Evolutionary conservation across 2,888 invertebrate genomes (phyloP).

Genomic region (Ellobium chinense): DNA sequence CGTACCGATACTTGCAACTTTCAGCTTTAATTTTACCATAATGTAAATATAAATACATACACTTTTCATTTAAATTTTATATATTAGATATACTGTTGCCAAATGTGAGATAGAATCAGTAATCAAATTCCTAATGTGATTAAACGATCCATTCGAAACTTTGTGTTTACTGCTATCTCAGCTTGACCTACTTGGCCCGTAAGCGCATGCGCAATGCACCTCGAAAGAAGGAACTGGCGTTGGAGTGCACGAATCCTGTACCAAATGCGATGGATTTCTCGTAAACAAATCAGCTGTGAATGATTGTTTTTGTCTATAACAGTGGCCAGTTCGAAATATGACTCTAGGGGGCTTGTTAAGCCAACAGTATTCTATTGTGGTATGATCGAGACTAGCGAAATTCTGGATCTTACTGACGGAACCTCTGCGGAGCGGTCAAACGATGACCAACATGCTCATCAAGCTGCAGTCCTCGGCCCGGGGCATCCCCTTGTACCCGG

Average conservation of each 20-base stretch:
- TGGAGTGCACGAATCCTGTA: slow-evolving; percentile 23
- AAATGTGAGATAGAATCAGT: no score
- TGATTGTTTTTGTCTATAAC: background rate
- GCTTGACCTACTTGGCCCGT: slow-evolving; percentile 21
- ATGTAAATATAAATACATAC: no score
- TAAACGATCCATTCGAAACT: slow-evolving; percentile 22
- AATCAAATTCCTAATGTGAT: no score
- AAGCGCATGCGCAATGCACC: slow-evolving; percentile 39
- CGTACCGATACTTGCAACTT: no score
- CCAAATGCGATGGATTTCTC: slow-evolving; percentile 22
- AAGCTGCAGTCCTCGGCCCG: slow-evolving; percentile 17
- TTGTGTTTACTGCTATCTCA: slow-evolving; percentile 32
- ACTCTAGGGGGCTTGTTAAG: slow-evolving; percentile 3
- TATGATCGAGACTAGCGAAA: slow-evolving; percentile 47
- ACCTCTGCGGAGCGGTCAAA: slow-evolving; percentile 39
- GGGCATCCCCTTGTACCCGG: slow-evolving; percentile 40
- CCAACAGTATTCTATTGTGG: slow-evolving; percentile 20
- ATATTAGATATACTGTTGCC: no score
- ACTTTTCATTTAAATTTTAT: no score
- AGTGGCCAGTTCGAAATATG: slow-evolving; percentile 21
- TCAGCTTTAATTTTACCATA: no score
- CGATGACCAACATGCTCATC: slow-evolving; percentile 35
- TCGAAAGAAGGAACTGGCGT: slow-evolving; percentile 42
- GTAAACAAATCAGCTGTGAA: slow-evolving; percentile 38
- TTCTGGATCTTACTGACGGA: slow-evolving; percentile 47